Conservation (phyloP, 2,888 invertebrate species). For the Xestia rhomboidea region DNA sequence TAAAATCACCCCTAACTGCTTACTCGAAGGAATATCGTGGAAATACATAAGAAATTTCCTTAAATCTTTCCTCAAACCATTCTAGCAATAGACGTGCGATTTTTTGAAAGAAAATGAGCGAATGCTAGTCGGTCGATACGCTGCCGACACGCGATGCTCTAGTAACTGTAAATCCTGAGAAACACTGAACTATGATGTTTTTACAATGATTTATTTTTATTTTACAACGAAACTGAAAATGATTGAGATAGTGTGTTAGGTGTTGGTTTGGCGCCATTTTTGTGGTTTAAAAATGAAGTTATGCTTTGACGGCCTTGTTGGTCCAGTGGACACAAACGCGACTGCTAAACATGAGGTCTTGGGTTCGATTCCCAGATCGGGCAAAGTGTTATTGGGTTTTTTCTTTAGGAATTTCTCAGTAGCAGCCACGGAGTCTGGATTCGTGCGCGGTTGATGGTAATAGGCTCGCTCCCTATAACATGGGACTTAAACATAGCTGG, state of each 20-base stretch:
- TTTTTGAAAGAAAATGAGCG: slow-evolving; percentile 67
- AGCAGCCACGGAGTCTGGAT: too few relatives aligned
- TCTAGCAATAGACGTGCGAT: slow-evolving; percentile 57
- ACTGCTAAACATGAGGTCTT: too few relatives aligned
- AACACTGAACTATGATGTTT: slow-evolving; percentile 70
- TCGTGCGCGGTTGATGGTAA: too few relatives aligned
- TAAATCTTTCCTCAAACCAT: slow-evolving; percentile 52
- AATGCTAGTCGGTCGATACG: slow-evolving; percentile 70
- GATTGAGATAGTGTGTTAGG: neutral
- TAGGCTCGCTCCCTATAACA: too few relatives aligned
- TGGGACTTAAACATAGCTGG: too few relatives aligned
- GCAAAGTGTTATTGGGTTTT: too few relatives aligned
- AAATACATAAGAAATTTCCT: slow-evolving; percentile 56
- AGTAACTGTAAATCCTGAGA: slow-evolving; percentile 75
- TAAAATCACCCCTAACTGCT: slow-evolving; percentile 27
- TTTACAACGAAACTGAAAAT: slow-evolving; percentile 60
- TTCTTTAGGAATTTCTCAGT: too few relatives aligned
- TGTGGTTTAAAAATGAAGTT: neutral
- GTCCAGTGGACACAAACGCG: too few relatives aligned
- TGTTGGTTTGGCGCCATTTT: slow-evolving; percentile 1
- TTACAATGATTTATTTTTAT: slow-evolving; percentile 66
- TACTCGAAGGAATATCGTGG: slow-evolving; percentile 23
- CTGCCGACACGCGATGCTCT: slow-evolving; percentile 71
- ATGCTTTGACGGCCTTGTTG: neutral
- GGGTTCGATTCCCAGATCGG: too few relatives aligned